Evolutionary conservation across 2,797 vertebrate species (phyloP).

Genomic region (Sebastes umbrosus): DNA sequence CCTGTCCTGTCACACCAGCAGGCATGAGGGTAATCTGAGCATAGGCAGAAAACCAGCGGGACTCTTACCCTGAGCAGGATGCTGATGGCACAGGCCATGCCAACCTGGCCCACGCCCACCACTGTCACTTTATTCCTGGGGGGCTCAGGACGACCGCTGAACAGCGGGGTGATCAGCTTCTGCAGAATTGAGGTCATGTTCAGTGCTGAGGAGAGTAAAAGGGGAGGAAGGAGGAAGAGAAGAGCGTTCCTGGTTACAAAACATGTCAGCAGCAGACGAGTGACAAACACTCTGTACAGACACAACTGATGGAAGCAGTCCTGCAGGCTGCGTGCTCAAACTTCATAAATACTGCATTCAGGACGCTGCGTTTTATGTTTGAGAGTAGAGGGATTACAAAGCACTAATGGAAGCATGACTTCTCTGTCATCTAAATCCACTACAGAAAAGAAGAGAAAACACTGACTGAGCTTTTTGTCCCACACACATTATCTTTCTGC

Average conservation of each 20-base stretch:
- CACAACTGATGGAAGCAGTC: neutral
- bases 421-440: neutral
- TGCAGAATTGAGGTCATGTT: slow-evolving; percentile 89
- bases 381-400: slow-evolving; percentile 17
- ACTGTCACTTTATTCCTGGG: slow-evolving; percentile 86
- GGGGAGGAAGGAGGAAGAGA: neutral
- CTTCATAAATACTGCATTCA: slow-evolving; percentile 55
- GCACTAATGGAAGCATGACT: slow-evolving; percentile 10
- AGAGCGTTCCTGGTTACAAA: neutral
- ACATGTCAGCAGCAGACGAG: neutral
- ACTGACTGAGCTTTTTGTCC: neutral
- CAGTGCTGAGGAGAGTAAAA: slow-evolving; percentile 36
- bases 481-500: slow-evolving; percentile 1
- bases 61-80: slow-evolving; percentile 82
- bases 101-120: slow-evolving; percentile 86
- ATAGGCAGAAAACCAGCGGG: neutral
- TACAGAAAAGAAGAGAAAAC: neutral
- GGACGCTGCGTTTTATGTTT: neutral
- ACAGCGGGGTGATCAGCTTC: slow-evolving; percentile 84
- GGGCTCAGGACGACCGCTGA: slow-evolving; percentile 39
- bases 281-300: neutral
- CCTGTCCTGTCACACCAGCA: slow-evolving; percentile 19
- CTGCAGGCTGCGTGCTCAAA: slow-evolving; percentile 11
- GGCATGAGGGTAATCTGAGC: slow-evolving; percentile 21
- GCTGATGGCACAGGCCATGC: slow-evolving; percentile 86